These are phyloP conservation scores for Metopolophium dirhodum DNA, from an alignment of 1,140 invertebrate species.

Conservation along the genomic window DNA sequence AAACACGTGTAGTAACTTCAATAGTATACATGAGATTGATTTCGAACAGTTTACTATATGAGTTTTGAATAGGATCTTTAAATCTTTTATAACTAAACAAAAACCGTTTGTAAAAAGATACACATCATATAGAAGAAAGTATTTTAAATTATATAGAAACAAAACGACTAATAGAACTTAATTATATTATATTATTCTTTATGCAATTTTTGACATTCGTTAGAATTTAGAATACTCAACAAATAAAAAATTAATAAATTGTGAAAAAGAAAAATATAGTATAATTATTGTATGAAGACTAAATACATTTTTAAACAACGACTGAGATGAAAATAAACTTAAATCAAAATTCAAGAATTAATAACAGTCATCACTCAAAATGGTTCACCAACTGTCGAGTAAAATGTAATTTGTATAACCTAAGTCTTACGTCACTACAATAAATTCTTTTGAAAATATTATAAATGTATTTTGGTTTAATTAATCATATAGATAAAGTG, in stretches of 20 bases:
- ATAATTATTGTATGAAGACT: not conserved
- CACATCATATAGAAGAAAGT: not conserved
- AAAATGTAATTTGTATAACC: not conserved
- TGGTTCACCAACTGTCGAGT: not conserved
- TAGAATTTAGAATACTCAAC: not conserved
- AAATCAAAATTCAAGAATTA: not conserved
- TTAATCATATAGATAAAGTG: not conserved
- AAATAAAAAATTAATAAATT: not conserved
- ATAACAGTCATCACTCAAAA: not conserved
- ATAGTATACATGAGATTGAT: not conserved
- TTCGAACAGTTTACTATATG: not conserved
- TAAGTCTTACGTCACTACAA: not conserved
- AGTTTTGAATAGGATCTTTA: constrained; percentile 29
- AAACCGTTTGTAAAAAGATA: not conserved
- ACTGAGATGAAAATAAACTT: not conserved
- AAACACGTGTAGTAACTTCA: constrained; percentile 14
- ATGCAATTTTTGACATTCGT: not conserved
- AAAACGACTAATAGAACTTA: not conserved
- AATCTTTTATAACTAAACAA: constrained; percentile 53
- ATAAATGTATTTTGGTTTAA: not conserved
- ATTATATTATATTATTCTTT: not conserved
- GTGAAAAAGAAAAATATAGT: not conserved
- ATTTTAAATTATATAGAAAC: not conserved
- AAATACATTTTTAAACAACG: not conserved
- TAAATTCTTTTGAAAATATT: not conserved